Evolutionary conservation across 2,113 vertebrate genomes (phyloP), one percentile per base, ranked within the genome.

Genomic region (Pollachius pollachius): DNA sequence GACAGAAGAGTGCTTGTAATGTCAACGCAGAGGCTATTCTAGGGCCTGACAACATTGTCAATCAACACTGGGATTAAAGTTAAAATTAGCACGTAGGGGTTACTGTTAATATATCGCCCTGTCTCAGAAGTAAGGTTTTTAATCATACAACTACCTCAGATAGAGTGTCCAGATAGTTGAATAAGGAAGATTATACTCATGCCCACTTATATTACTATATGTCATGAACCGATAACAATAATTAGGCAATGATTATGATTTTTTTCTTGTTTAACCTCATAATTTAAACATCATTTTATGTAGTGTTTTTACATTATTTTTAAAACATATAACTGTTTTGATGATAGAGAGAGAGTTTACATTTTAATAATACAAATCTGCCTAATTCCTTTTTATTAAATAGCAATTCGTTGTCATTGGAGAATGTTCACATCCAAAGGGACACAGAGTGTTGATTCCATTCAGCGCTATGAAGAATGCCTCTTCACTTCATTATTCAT

Each of bases 1-100:
- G 94, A 95, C 90, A 89, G 91, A 92, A 88, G 91, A 91, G 91
- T 87, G 89, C 91, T 90, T 93, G 92, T 93, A 95, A 94, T 93
- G 93, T 94, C 91, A 90, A 91, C 91, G 94, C 92, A 92, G 91
- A 91, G 92, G 91, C 90, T 90, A 75, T 88, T 89, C 90, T 90
- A 85, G 91, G 86, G 89, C 88, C 85, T 87, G 90, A 92, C 89
- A 88, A 88, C 81, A 76, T 84, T 90, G 89, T 95, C 93, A 91
- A 92, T 91, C 92, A 90, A 86, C 85, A 79, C 77, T 71, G 78
- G 76, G 87, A 89, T 89, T 82, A 90, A 66, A 25, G 62, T 18
- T 74, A 69, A 85, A 89, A 90, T 80, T 52, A 68, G 88, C 76
- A 87, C 70, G 48, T 79, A 79, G 81, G 82, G 82, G 80, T 75